Conservation (phyloP, 2,113 vertebrate genomes). For the Silurus glanis region DNA sequence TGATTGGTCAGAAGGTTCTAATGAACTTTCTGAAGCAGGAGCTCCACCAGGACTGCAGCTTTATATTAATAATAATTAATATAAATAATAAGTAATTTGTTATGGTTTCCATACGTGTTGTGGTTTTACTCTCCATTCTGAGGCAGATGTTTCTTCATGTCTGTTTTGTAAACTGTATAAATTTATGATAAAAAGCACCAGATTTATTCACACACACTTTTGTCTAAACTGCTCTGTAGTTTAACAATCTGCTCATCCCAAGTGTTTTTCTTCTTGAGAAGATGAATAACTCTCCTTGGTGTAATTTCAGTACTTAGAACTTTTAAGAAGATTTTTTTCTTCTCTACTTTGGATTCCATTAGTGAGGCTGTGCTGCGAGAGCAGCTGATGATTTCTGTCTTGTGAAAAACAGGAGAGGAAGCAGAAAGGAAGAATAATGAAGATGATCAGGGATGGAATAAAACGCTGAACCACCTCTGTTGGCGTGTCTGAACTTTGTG, state of each 20-base stretch:
- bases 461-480: too few relatives aligned
- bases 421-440: not conserved
- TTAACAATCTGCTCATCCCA: not conserved
- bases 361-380: not conserved
- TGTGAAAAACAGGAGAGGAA: not conserved
- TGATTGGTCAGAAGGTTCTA: too few relatives aligned
- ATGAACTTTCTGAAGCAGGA: too few relatives aligned
- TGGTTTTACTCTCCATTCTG: not conserved
- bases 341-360: not conserved
- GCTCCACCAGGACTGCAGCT: too few relatives aligned
- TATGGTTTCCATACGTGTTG: not conserved
- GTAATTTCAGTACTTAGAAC: not conserved
- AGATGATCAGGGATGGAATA: too few relatives aligned
- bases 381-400: not conserved
- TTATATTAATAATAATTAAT: too few relatives aligned
- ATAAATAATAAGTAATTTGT: too few relatives aligned
- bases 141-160: not conserved
- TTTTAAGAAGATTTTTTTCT: not conserved
- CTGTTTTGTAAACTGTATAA: not conserved
- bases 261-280: not conserved
- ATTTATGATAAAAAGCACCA: not conserved
- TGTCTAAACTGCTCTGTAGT: not conserved
- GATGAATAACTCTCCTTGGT: not conserved
- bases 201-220: not conserved
- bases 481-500: too few relatives aligned